Base-by-base conservation (phyloP, 2,888 invertebrate genomes). In the Polia nebulosa region DNA sequence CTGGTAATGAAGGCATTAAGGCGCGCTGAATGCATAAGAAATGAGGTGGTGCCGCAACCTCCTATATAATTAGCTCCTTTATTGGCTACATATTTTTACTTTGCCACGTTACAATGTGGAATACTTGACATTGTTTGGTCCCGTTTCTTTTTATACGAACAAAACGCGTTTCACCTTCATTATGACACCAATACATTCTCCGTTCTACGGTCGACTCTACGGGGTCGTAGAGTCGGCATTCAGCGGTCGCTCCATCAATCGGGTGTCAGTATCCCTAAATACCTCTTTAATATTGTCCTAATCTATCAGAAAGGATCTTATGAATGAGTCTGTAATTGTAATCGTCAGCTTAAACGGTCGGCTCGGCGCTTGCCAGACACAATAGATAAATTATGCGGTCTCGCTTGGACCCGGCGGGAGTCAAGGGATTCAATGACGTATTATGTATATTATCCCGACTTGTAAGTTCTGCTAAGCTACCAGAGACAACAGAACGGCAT, bases 1-100 rank as follows among this genome's bases (percentile, higher is more conserved):
- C 94, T 94, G 92, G 91, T 94, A 94, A 95, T 94, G 93, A 95
- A 94, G 93, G 93, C 91, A 94, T 94, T 94, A 94, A 92, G 89
- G 91, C 93, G 90, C 92, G 91, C 92, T 91, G 94, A 94, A 94
- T 95, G 95, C 93, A 95, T 95, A 92, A 93, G 85, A 83, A 92
- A 94, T 94, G 92, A 93, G 93, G 83, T 86, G 83, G 88, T 82
- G 83, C 91, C 91, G 85, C 92, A 87, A 89, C 86, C 88, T 86
- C 78, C 88, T 88, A 90, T 92, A 91, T 92, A 94, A 93, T 94
- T 94, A 92, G 87, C 83, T 81, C 69, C 82, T 87, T 91, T 90
- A 90, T 87, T 88, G 85, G 76, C 82, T 81, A 85, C 84, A 84
- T 82, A 83, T 85, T 87, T 82, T 85, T 80, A 61, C 70, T 75